Conservation (phyloP, 2,888 invertebrate genomes). For the Tinea semifulvella region DNA sequence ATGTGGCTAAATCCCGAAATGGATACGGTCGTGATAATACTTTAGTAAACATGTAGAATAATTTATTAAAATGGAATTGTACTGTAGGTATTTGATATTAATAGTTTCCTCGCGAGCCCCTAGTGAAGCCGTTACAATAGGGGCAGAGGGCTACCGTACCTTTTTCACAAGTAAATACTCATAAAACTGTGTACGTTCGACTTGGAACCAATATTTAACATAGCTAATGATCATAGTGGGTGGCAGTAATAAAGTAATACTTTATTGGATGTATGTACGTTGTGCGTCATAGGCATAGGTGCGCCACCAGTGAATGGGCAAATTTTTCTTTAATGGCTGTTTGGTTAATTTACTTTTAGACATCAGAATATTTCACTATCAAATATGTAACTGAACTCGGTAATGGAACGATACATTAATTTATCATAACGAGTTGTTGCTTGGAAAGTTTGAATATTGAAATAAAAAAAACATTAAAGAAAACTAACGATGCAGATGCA, state of each 20-base stretch:
- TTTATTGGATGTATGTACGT: conserved; percentile 52
- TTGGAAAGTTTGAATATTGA: no score
- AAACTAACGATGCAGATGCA: no score
- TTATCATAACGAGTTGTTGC: no score
- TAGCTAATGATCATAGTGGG: conserved; percentile 46
- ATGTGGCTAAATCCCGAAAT: no score
- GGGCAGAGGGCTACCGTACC: conserved; percentile 14
- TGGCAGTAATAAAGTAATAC: conserved; percentile 55
- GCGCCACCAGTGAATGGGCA: conserved; percentile 18
- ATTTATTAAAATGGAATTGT: background rate
- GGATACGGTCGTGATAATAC: no score
- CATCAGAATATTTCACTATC: conserved; percentile 15
- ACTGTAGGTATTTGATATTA: background rate
- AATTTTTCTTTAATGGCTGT: conserved; percentile 7
- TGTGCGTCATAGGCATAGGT: conserved; percentile 52
- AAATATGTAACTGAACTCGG: no score
- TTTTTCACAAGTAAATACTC: conserved; percentile 30
- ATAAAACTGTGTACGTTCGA: conserved; percentile 28
- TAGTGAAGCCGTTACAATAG: background rate
- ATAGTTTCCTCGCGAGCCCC: background rate
- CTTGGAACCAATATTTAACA: conserved; percentile 19
- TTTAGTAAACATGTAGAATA: background rate
- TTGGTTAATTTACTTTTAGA: conserved; percentile 5
- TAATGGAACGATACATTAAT: no score
- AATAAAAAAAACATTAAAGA: no score